Base-by-base conservation (phyloP, 2,797 vertebrate species). In the Smutsia gigantea region DNA sequence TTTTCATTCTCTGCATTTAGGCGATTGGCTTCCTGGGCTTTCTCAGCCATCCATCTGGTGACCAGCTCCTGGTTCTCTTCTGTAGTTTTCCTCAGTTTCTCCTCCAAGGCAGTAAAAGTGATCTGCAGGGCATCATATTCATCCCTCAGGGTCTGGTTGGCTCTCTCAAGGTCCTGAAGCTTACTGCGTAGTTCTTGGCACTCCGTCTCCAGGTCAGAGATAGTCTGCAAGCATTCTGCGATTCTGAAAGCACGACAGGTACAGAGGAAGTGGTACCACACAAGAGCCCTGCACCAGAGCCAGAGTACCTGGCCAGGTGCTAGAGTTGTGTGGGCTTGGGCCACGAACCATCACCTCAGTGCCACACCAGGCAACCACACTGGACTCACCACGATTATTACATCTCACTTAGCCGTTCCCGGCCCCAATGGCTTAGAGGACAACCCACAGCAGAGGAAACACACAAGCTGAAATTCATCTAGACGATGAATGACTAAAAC, bases 41-140 rank as follows among this genome's bases (percentile, higher is more conserved):
- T 99, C 98, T 99, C 99, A 0, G 99, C 99, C 99, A 99, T 99
- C 99, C 99, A 99, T 19, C 99, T 99, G 0, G 99, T 99, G 92
- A 99, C 99, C 87, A 99, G 98, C 98, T 99, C 99, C 98, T 99
- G 99, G 98, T 99, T 99, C 98, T 99, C 99, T 77, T 99, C 99
- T 0, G 99, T 99, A 23, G 99, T 99, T 87, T 99, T 99, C 87
- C 99, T 99, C 66, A 99, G 98, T 66, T 99, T 99, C 98, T 99
- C 99, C 98, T 99, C 99, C 96, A 99, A 98, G 31, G 99, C 99
- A 2, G 98, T 99, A 97, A 99, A 99, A 29, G 99, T 99, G 98
- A 99, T 99, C 99, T 99, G 99, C 93, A 99, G 99, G 72, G 99
- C 99, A 55, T 99, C 99, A 1, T 99, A 99, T 77, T 99, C 99